phyloP scores from a whole-genome alignment of 1,140 invertebrate genomes.

The Uloborus diversus region DNA sequence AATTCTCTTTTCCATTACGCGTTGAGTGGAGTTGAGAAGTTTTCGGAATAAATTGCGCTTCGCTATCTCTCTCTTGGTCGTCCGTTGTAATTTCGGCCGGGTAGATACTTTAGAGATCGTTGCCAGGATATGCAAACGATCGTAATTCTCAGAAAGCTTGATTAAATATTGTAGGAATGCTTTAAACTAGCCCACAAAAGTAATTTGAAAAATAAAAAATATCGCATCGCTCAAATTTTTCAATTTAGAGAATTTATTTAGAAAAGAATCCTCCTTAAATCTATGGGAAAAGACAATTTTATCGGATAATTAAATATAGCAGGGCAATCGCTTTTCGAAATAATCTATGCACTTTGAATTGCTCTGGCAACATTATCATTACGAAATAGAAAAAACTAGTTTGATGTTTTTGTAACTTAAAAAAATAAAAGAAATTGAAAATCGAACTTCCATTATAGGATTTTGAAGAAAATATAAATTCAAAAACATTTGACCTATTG shows the following conservation, averaged over 20 bases:
- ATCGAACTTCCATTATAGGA: too few relatives aligned
- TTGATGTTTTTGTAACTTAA: too few relatives aligned
- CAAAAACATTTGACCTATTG: too few relatives aligned
- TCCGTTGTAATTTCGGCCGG: slow-evolving; percentile 37
- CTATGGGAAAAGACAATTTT: too few relatives aligned
- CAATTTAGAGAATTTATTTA: background rate
- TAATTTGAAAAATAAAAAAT: background rate
- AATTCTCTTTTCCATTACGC: slow-evolving; percentile 54
- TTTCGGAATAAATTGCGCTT: slow-evolving; percentile 49
- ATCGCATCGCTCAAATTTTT: background rate
- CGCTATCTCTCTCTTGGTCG: slow-evolving; percentile 16
- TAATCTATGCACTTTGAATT: too few relatives aligned
- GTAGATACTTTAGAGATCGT: slow-evolving; percentile 50
- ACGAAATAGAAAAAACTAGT: too few relatives aligned
- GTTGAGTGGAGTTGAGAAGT: slow-evolving; percentile 49
- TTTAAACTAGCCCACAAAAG: slow-evolving; percentile 3
- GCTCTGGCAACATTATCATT: too few relatives aligned
- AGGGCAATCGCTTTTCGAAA: too few relatives aligned
- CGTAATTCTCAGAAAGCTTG: slow-evolving; percentile 27
- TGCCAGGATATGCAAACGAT: slow-evolving; percentile 50
- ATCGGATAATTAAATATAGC: too few relatives aligned
- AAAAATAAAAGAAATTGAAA: too few relatives aligned
- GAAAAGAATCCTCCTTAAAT: background rate
- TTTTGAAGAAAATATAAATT: too few relatives aligned
- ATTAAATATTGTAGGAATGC: slow-evolving; percentile 45